Percentiles rank a stretch among this genome's conserved stretches.
Conservation (phyloP, 2,888 invertebrate genomes). For the Tetranychus piercei region DNA sequence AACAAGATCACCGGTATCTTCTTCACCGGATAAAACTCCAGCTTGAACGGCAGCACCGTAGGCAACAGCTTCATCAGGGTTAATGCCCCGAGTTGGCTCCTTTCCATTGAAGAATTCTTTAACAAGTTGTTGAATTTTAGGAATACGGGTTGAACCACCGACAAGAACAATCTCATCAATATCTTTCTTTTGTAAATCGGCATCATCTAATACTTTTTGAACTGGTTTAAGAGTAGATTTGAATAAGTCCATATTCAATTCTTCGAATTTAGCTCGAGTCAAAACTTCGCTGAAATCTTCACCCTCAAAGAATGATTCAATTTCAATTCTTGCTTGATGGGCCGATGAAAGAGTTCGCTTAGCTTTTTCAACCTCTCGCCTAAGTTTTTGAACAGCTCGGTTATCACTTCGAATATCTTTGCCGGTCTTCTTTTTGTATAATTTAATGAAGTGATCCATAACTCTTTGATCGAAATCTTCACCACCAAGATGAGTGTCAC, state of each 20-base stretch:
- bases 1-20: constrained; percentile 82
- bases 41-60: constrained; percentile 97
- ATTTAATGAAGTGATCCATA: constrained; percentile 95
- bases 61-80: constrained; percentile 97
- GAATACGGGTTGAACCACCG: constrained; percentile 96
- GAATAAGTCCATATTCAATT: constrained; percentile 62
- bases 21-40: constrained; percentile 89
- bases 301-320: constrained; percentile 93
- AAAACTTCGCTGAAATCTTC: constrained; percentile 95
- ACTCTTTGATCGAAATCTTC: constrained; percentile 97
- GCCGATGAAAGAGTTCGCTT: constrained; percentile 83
- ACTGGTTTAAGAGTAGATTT: constrained; percentile 86
- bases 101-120: constrained; percentile 76
- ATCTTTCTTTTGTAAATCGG: constrained; percentile 95
- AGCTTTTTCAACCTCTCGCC: constrained; percentile 92
- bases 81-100: constrained; percentile 92
- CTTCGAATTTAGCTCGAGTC: constrained; percentile 95
- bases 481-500: constrained; percentile 89
- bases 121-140: constrained; percentile 62
- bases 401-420: constrained; percentile 85
- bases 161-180: constrained; percentile 97
- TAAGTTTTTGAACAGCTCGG: constrained; percentile 81
- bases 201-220: constrained; percentile 87
- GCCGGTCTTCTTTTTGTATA: constrained; percentile 96
- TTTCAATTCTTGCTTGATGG: constrained; percentile 92